Percentiles rank a stretch among this genome's conserved stretches.
Conservation (phyloP, 1,140 invertebrate species). For the Heterodera carotae region DNA sequence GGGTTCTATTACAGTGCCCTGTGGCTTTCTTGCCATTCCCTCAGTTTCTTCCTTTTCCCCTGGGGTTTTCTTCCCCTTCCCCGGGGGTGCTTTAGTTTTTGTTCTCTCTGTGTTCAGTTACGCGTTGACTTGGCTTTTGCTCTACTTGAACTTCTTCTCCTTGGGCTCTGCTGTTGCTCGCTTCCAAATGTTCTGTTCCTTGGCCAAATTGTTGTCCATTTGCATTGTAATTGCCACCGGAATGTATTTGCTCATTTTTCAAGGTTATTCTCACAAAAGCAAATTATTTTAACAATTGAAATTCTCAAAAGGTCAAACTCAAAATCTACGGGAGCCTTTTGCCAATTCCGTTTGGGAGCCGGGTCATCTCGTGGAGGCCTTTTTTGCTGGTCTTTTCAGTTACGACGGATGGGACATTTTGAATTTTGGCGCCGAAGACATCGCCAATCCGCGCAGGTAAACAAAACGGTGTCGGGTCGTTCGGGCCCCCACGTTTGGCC, state of each 20-base stretch:
- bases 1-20: too few species aligned
- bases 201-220: slow-evolving; percentile 47
- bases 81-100: slow-evolving; percentile 20
- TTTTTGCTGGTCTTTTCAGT: slow-evolving; percentile 53
- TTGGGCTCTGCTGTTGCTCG: slow-evolving; percentile 48
- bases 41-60: slow-evolving; percentile 30
- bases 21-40: too few species aligned
- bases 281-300: slow-evolving; percentile 3
- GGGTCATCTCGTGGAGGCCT: slow-evolving; percentile 38
- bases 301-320: slow-evolving; percentile 42
- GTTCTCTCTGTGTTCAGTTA: slow-evolving; percentile 23
- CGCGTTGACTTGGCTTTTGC: slow-evolving; percentile 38
- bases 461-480: too few species aligned
- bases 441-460: slow-evolving; percentile 54
- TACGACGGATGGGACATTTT: slow-evolving; percentile 57
- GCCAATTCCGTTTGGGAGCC: slow-evolving; percentile 28
- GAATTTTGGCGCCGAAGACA: slow-evolving; percentile 57
- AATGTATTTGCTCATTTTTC: slow-evolving; percentile 46
- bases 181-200: slow-evolving; percentile 55
- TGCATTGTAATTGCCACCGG: slow-evolving; percentile 44
- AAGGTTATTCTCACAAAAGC: slow-evolving; percentile 25
- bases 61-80: too few species aligned
- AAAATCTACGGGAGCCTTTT: slow-evolving; percentile 53
- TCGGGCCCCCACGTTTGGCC: too few species aligned
- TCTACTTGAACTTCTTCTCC: slow-evolving; percentile 54